Conservation (phyloP, 2,797 vertebrate species). For the Luscinia megarhynchos region DNA sequence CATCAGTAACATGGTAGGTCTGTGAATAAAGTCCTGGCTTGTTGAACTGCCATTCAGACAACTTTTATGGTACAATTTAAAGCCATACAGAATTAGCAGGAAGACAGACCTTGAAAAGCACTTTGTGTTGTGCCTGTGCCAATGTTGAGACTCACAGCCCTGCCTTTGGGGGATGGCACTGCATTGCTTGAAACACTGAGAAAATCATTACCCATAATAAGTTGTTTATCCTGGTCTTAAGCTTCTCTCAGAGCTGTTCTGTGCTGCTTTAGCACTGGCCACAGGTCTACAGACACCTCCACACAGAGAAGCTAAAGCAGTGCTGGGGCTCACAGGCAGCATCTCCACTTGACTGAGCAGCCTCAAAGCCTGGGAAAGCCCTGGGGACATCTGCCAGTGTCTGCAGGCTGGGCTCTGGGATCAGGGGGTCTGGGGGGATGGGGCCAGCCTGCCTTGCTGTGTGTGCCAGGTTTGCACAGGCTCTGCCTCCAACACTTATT, state of each 20-base stretch:
- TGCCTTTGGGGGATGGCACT: background rate
- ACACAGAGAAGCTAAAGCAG: background rate
- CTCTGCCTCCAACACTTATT: background rate
- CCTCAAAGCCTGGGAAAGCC: conserved; percentile 36
- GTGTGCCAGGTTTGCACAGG: background rate
- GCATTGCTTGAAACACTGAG: background rate
- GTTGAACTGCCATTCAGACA: background rate
- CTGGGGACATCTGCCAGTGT: background rate
- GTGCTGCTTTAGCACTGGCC: background rate
- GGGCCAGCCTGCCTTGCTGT: background rate
- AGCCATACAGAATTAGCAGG: background rate
- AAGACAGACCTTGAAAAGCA: background rate
- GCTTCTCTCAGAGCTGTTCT: background rate
- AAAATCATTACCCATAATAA: background rate
- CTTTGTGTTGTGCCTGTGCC: background rate
- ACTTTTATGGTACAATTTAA: background rate
- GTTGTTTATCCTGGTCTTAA: conserved; percentile 41
- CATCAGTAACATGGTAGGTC: background rate
- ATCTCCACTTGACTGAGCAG: background rate
- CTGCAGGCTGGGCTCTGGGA: background rate
- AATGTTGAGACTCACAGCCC: background rate
- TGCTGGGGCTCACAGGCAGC: background rate
- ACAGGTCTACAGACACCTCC: background rate
- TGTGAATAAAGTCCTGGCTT: conserved; percentile 8
- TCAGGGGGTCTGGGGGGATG: rapidly evolving